Evolutionary conservation across 30 jellyfish, hydroid and myxozoan species (phyloP), one percentile per base, ranked within the genome.

Genomic region (Turritopsis dohrnii): DNA sequence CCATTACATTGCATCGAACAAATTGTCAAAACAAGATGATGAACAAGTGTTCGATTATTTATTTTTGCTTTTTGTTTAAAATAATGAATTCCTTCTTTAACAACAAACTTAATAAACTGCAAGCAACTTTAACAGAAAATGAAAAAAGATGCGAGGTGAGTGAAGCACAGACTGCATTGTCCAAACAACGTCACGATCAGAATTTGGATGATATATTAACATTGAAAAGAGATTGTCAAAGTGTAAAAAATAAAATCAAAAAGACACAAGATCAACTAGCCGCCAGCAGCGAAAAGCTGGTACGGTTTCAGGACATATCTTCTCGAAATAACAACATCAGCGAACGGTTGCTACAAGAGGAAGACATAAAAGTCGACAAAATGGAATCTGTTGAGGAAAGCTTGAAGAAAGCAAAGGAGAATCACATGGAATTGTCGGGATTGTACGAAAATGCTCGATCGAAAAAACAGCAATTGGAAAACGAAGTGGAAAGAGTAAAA

Each of bases 121-220:
- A 41, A 41, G 9, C 5, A 41, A 41, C 60, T 41, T 41, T 41
- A 41, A 41, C 9, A 5, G 60, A 41, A 41, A 41, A 41, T 41
- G 60, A 41, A 13, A 41, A 3, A 13, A 41, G 60, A 41, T 41
- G 60, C 60, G 60, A 41, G 13, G 60, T 3, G 13, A 41, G 60
- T 41, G 13, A 41, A 41, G 60, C 60, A 41, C 92, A 18, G 88
- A 54, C 83, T 90, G 79, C 96, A 76, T 90, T 0, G 1, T 60
- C 21, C 85, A 69, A 69, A 69, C 31, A 69, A 23, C 28, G 77
- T 9, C 22, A 69, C 31, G 22, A 23, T n/a, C 77, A 69, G 77
- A n/a, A 27, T 69, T 0, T 69, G 22, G 28, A n/a, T 69, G 77
- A 69, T n/a, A 69, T 69, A 9, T 7, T 21, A 1, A 7, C 31